A percentile compares a stretch with the other conserved stretches of the same genome.
Conservation (phyloP, 2,797 vertebrate species). For the Hoplostethus atlanticus region DNA sequence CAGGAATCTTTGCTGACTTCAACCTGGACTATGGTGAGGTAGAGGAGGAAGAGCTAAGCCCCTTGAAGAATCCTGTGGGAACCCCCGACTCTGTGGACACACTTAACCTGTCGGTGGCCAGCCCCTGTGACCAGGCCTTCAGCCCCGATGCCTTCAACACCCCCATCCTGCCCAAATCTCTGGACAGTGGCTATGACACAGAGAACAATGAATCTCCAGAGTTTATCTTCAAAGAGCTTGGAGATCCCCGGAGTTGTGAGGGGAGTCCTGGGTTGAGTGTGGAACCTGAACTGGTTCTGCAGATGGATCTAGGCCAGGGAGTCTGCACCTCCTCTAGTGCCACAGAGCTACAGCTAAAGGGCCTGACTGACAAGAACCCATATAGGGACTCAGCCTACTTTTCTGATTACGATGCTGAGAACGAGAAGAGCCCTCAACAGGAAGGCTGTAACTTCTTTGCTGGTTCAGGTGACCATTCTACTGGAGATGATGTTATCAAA, state of each 20-base stretch:
- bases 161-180: constrained; percentile 88
- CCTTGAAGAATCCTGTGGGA: constrained; percentile 85
- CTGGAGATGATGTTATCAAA: constrained; percentile 40
- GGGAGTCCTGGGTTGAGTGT: constrained; percentile 76
- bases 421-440: constrained; percentile 84
- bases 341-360: constrained; percentile 80
- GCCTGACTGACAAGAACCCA: constrained; percentile 86
- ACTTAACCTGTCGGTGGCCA: constrained; percentile 84
- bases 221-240: constrained; percentile 90
- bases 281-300: constrained; percentile 78
- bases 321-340: constrained; percentile 70
- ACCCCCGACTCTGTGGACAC: constrained; percentile 86
- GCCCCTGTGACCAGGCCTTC: constrained; percentile 84
- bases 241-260: constrained; percentile 71
- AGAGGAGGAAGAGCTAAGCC: constrained; percentile 80
- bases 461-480: constrained; percentile 39
- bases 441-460: constrained; percentile 78
- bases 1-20: constrained; percentile 86
- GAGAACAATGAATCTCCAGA: constrained; percentile 98
- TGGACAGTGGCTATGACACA: constrained; percentile 97
- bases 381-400: constrained; percentile 97
- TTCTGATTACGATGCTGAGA: constrained; percentile 93
- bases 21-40: constrained; percentile 84
- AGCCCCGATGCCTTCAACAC: constrained; percentile 82
- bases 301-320: constrained; percentile 76